phyloP scores from a whole-genome alignment of 2,888 invertebrate species.

The Agrochola lychnidis region DNA sequence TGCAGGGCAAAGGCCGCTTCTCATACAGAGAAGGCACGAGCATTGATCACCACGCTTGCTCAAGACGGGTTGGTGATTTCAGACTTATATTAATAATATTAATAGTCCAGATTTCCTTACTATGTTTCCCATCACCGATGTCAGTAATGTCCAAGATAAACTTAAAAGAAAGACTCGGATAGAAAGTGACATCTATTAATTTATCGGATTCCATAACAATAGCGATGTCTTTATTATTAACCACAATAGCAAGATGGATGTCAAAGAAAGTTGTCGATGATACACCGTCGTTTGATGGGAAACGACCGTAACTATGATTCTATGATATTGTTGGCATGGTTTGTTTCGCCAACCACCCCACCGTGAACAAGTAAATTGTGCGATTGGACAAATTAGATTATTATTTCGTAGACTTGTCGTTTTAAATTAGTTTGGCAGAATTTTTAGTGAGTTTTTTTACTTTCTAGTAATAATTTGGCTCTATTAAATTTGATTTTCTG shows the following conservation, averaged over 20 bases:
- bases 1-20: background rate
- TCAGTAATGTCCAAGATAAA: background rate
- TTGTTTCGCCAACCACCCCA: slow-evolving; percentile 49
- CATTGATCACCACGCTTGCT: background rate
- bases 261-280: slow-evolving; percentile 61
- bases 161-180: slow-evolving; percentile 5
- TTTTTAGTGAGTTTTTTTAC: slow-evolving; percentile 35
- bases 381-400: slow-evolving; percentile 55
- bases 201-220: slow-evolving; percentile 52
- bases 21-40: background rate
- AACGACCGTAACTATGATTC: slow-evolving; percentile 50
- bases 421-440: slow-evolving; percentile 35
- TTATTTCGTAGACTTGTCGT: slow-evolving; percentile 43
- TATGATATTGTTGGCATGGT: slow-evolving; percentile 56
- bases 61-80: no score
- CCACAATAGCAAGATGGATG: slow-evolving; percentile 40
- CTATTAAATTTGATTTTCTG: slow-evolving; percentile 34
- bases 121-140: background rate
- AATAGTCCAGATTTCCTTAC: background rate
- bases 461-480: slow-evolving; percentile 52
- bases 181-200: slow-evolving; percentile 55
- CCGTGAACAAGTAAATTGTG: slow-evolving; percentile 55
- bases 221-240: slow-evolving; percentile 17
- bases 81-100: background rate
- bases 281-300: slow-evolving; percentile 33